phyloP scores from a whole-genome alignment of 2,113 vertebrate species.

The Sakesphorus luctuosus region DNA sequence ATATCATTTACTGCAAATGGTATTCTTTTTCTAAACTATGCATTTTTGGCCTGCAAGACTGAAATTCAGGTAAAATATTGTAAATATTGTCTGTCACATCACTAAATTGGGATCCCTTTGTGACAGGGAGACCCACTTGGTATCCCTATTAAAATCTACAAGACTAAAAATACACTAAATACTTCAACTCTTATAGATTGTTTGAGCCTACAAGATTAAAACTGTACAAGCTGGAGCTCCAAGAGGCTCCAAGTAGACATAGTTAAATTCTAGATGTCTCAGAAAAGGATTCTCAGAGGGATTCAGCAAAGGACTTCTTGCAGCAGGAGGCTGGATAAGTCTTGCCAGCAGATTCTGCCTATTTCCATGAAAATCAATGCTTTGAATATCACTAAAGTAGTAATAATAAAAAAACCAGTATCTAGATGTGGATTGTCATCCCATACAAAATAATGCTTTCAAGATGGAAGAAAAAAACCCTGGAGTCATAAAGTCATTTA shows the following conservation, averaged over 20 bases:
- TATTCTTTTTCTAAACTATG: not conserved
- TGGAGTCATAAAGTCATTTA: not conserved
- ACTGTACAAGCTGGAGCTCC: not conserved
- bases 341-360: not conserved
- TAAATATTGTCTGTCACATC: not conserved
- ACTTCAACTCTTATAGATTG: not conserved
- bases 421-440: not conserved
- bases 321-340: not conserved
- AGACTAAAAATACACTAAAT: not conserved
- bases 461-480: not conserved
- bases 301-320: not conserved
- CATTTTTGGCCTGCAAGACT: not conserved
- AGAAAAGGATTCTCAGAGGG: not conserved
- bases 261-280: not conserved
- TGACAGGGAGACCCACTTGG: not conserved
- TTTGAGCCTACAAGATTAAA: not conserved
- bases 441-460: not conserved
- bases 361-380: not conserved
- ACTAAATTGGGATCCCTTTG: not conserved
- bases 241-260: not conserved
- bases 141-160: not conserved
- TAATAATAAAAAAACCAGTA: not conserved
- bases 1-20: not conserved
- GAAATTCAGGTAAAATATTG: not conserved
- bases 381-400: not conserved